Evolutionary conservation across 2,113 vertebrate genomes (phyloP).

Genomic region (Dryoscopus gambensis): DNA sequence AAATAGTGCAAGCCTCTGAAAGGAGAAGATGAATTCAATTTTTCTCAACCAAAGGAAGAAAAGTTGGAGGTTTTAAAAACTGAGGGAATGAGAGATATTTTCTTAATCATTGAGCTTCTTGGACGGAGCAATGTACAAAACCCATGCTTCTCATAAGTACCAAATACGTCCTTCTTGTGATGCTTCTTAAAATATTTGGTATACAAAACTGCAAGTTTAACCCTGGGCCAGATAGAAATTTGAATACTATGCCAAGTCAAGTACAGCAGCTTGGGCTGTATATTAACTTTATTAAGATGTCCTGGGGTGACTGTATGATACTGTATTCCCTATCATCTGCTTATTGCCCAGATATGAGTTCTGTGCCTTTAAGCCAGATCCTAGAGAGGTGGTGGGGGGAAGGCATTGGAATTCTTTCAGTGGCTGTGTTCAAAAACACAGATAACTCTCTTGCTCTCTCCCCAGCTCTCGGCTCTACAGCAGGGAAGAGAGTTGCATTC

Average conservation of each 20-base stretch:
- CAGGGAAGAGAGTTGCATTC: too few relatives aligned
- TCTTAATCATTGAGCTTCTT: background rate
- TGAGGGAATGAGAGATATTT: background rate
- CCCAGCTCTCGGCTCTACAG: too few relatives aligned
- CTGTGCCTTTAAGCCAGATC: too few relatives aligned
- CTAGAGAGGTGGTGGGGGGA: too few relatives aligned
- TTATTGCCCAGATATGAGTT: too few relatives aligned
- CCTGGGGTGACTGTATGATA: too few relatives aligned
- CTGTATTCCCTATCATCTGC: too few relatives aligned
- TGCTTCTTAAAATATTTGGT: background rate
- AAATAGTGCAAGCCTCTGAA: background rate
- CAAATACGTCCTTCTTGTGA: background rate
- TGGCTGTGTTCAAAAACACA: too few relatives aligned
- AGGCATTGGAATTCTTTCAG: too few relatives aligned
- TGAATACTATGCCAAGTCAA: background rate
- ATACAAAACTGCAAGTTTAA: background rate
- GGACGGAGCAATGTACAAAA: background rate
- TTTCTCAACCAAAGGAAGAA: background rate
- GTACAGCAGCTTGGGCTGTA: background rate
- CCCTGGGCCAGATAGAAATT: background rate
- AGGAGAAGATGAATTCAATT: background rate
- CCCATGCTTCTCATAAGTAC: background rate
- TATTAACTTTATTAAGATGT: background rate
- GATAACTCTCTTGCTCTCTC: too few relatives aligned
- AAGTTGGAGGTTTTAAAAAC: background rate